Evolutionary conservation across 2,888 invertebrate genomes (phyloP), one percentile per base, ranked within the genome.

Genomic region (Orchesella flavescens): DNA sequence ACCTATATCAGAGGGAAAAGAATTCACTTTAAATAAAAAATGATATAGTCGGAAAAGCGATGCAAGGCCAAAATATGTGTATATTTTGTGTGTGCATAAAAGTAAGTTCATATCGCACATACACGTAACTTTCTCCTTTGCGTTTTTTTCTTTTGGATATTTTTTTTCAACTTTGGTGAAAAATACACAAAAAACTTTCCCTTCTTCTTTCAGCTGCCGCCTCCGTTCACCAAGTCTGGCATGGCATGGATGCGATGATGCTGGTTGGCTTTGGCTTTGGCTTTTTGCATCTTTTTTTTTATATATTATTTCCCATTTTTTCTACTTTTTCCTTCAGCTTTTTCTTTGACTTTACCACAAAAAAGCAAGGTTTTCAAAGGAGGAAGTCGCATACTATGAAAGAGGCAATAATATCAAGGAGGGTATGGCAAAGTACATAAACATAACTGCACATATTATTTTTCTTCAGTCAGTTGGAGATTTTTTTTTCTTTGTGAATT

Each of bases 231-330:
- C 12, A 12, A 7, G 49, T n/a, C n/a, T 49, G 49, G n/a, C n/a
- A n/a, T n/a, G n/a, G n/a, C n/a, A n/a, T n/a, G n/a, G n/a, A n/a
- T n/a, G n/a, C n/a, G n/a, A n/a, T n/a, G n/a, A n/a, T n/a, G n/a
- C n/a, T n/a, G n/a, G n/a, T n/a, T n/a, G n/a, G n/a, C n/a, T n/a
- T n/a, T n/a, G n/a, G n/a, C n/a, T n/a, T n/a, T n/a, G n/a, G 49
- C n/a, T 49, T 49, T 49, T 49, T 49, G 49, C 49, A 49, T 49
- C 49, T n/a, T 49, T 49, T 72, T 78, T 71, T 78, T 69, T n/a
- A n/a, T n/a, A n/a, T n/a, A 71, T 61, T 78, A 78, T 65, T 63
- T 21, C 24, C 44, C 61, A 49, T 49, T 78, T 69, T 78, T 78
- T 69, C 2, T 61, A 46, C 68, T 34, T 49, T 69, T 69, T 19